phyloP scores from a whole-genome alignment of 2,113 vertebrate species.

The Varanus salvator region DNA sequence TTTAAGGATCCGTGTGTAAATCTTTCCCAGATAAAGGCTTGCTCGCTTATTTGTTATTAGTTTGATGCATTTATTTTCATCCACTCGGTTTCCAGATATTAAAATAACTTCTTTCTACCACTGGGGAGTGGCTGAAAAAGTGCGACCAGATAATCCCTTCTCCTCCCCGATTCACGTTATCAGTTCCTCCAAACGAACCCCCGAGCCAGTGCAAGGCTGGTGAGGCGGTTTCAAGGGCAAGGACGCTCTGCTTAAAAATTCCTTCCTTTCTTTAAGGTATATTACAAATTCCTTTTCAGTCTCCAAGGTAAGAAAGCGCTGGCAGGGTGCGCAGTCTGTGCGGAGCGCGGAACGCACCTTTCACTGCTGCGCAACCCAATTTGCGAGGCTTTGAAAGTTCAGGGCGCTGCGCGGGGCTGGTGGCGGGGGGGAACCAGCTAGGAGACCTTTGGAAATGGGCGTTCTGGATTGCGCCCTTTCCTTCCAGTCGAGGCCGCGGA shows the following conservation, averaged over 20 bases:
- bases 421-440: too few species aligned
- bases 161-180: neutral
- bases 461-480: neutral
- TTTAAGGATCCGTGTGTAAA: neutral
- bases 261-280: too few species aligned
- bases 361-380: too few species aligned
- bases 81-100: neutral
- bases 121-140: neutral
- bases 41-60: too few species aligned
- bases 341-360: too few species aligned
- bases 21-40: neutral
- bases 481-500: slow-evolving; percentile 40
- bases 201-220: neutral
- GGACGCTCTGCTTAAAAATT: neutral
- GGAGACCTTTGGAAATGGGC: too few species aligned
- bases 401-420: too few species aligned
- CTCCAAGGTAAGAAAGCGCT: too few species aligned
- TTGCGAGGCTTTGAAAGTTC: too few species aligned
- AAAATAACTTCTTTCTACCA: neutral
- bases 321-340: too few species aligned
- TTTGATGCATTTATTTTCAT: too few species aligned
- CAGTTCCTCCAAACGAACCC: neutral
- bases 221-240: neutral
- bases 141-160: neutral
- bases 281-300: too few species aligned